These are phyloP conservation scores for Siphamia tubifer DNA, from an alignment of 2,113 vertebrate species.

Conservation along the genomic window DNA sequence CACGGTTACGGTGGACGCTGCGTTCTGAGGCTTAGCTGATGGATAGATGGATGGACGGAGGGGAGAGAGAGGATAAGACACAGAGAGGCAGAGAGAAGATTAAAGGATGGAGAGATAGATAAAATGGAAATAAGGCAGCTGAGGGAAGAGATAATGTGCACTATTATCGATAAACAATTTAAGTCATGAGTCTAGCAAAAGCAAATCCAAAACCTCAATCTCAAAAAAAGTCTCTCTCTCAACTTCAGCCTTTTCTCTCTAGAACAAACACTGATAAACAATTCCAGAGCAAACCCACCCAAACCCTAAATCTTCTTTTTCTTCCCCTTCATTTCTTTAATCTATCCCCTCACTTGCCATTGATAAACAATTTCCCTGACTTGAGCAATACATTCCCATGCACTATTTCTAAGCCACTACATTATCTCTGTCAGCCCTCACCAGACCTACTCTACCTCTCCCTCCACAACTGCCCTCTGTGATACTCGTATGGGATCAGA, in stretches of 20 bases:
- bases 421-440: conserved; percentile 6
- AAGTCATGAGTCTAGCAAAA: conserved; percentile 35
- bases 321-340: conserved; percentile 6
- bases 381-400: conserved; percentile 26
- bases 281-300: conserved; percentile 40
- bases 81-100: conserved; percentile 45
- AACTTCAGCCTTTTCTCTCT: not conserved
- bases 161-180: conserved; percentile 62
- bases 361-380: conserved; percentile 22
- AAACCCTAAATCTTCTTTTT: conserved; percentile 37
- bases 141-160: conserved; percentile 49
- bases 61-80: conserved; percentile 18
- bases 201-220: conserved; percentile 40
- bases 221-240: not conserved
- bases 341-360: conserved; percentile 14
- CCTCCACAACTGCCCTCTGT: conserved; percentile 19
- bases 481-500: conserved; percentile 58
- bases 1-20: conserved; percentile 72
- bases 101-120: conserved; percentile 48
- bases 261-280: conserved; percentile 52
- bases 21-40: conserved; percentile 84
- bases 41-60: too few species aligned
- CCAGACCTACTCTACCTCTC: not conserved
- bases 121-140: conserved; percentile 51
- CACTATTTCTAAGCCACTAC: conserved; percentile 30